A percentile compares a stretch with the other conserved stretches of the same genome.
Evolutionary conservation across 2,113 vertebrate genomes (phyloP).

Genomic region (Tretioscincus oriximinensis): DNA sequence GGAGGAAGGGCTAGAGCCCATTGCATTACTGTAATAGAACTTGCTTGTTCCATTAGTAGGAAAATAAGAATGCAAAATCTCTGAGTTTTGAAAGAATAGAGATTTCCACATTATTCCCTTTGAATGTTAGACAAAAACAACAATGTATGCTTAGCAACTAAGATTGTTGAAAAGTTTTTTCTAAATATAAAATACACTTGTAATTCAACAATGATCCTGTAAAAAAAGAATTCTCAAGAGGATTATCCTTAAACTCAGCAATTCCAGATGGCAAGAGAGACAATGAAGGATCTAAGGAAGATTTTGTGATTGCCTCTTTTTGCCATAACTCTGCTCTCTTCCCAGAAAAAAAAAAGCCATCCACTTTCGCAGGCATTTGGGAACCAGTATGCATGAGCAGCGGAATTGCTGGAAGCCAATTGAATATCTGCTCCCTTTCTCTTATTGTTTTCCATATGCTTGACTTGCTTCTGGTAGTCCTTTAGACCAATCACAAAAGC

Average conservation of each 20-base stretch:
- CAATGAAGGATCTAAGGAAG: neutral
- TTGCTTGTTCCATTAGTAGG: too few relatives aligned
- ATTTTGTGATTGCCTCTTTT: neutral
- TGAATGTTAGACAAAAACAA: neutral
- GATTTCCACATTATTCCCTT: neutral
- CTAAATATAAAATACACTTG: neutral
- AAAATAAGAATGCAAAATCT: neutral
- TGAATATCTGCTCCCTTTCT: too few relatives aligned
- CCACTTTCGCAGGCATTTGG: too few relatives aligned
- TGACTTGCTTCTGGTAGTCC: too few relatives aligned
- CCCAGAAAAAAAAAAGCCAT: too few relatives aligned
- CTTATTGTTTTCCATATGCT: too few relatives aligned
- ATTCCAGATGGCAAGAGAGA: neutral
- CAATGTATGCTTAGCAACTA: neutral
- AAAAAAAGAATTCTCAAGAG: neutral
- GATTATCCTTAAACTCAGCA: neutral
- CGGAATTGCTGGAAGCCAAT: too few relatives aligned
- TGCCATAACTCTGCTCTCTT: too few relatives aligned
- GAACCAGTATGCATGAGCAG: too few relatives aligned
- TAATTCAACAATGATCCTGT: neutral
- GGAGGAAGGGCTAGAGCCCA: too few relatives aligned
- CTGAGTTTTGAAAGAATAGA: neutral
- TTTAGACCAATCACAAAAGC: too few relatives aligned
- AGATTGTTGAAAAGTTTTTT: neutral
- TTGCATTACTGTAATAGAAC: too few relatives aligned